Percentiles rank a stretch among this genome's conserved stretches.
Evolutionary conservation across 2,888 invertebrate genomes (phyloP).

Genomic region (Neuroscelio doddi): DNA sequence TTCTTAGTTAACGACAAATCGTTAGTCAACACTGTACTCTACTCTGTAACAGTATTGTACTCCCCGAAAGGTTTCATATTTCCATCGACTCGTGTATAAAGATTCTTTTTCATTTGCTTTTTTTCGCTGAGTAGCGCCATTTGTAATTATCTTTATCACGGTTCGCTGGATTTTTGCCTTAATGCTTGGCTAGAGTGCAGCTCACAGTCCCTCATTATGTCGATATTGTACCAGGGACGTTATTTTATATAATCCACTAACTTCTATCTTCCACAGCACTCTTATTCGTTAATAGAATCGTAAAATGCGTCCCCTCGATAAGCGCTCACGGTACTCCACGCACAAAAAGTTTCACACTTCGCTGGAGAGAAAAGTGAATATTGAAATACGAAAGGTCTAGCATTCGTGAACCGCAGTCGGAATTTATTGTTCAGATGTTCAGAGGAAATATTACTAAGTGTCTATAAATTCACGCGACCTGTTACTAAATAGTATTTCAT

Average conservation of each 20-base stretch:
- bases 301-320: conserved; percentile 29
- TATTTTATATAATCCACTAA: conserved; percentile 25
- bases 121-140: too few relatives aligned
- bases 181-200: conserved; percentile 16
- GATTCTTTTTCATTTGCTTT: conserved; percentile 30
- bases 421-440: conserved; percentile 33
- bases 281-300: conserved; percentile 40
- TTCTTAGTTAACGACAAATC: conserved; percentile 13
- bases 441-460: conserved; percentile 42
- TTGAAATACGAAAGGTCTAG: conserved; percentile 29
- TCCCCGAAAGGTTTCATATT: conserved; percentile 25
- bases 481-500: conserved; percentile 45
- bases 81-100: conserved; percentile 19
- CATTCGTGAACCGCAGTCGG: conserved; percentile 26
- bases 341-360: conserved; percentile 34
- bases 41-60: conserved; percentile 25
- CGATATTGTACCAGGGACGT: conserved; percentile 14
- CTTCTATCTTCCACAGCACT: conserved; percentile 25
- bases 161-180: conserved; percentile 34
- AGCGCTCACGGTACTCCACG: too few relatives aligned
- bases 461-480: conserved; percentile 43
- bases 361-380: conserved; percentile 31
- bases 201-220: conserved; percentile 15
- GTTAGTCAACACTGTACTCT: conserved; percentile 37
- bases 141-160: conserved; percentile 38